Evolutionary conservation across 2,113 vertebrate genomes (phyloP), one percentile per base, ranked within the genome.

Genomic region (Heterotis niloticus): DNA sequence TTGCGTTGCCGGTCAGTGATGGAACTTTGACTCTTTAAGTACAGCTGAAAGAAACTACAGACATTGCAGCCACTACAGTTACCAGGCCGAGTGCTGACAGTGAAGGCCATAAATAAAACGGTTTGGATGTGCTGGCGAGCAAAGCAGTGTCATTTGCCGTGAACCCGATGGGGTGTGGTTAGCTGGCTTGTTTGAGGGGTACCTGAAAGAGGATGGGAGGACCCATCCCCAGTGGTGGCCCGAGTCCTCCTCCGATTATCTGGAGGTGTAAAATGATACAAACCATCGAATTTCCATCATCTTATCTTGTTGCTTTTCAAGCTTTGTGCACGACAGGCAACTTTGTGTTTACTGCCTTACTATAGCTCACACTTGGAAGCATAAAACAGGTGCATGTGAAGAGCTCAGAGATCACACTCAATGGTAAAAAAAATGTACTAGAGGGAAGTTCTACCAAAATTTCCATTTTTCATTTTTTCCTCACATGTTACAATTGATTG

Each of bases 241-340:
- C 62, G 75, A 52, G 77, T 65, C 60, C 80, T 77, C 57, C 24
- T 44, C 64, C 51, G 69, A 57, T 64, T 75, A 56, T 81, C 80
- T 81, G 75, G 59, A 80, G 54, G 72, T 69, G 77, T 23, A 81
- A 77, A 81, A n/a, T 81, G 57, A 80, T 56, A 75, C 7, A 60
- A 16, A 52, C 24, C 11, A 13, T 62, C 54, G 64, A 13, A 16
- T 64, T 23, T 67, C 59, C 14, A 5, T 52, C n/a, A 13, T 52
- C 5, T 54, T 20, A 56, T 17, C 11, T 9, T 13, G 44, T 44
- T 44, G 7, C 7, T 44, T 7, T 44, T 44, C 34, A 44, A 44
- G 34, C 2, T 72, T 54, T 28, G 5, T 52, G 9, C 34, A 52
- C 17, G n/a, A 75, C 29, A 75, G n/a, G 18, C 60, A 26, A 75